Conservation (phyloP, 2,797 vertebrate species). For the Jordanella pulchra region DNA sequence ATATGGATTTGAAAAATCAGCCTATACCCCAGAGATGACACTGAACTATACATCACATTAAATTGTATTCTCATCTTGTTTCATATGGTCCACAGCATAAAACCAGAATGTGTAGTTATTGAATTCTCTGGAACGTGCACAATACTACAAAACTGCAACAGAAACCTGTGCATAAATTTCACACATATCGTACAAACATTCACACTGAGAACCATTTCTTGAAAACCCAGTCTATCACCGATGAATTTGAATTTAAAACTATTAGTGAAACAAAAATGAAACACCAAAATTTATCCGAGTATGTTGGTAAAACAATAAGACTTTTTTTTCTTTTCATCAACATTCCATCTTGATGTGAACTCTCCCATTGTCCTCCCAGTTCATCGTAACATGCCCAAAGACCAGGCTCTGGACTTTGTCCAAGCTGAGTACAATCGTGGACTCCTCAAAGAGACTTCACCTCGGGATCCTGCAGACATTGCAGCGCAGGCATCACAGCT, state of each 20-base stretch:
- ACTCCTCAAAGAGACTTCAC: constrained; percentile 52
- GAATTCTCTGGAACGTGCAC: not conserved
- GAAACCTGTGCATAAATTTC: not conserved
- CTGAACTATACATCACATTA: not conserved
- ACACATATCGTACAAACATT: constrained; percentile 8
- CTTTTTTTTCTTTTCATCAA: constrained; percentile 10
- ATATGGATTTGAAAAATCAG: not conserved
- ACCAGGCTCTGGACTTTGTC: constrained; percentile 81
- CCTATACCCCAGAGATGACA: not conserved
- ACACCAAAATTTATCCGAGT: not conserved
- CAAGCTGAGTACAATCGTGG: constrained; percentile 72
- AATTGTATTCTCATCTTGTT: not conserved
- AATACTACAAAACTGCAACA: not conserved
- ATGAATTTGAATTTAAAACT: not conserved
- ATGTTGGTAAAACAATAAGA: not conserved
- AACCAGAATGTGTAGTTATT: not conserved
- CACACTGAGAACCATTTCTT: not conserved
- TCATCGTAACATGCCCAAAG: constrained; percentile 81
- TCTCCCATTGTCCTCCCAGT: constrained; percentile 63
- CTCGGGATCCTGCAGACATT: constrained; percentile 69
- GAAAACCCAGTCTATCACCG: constrained; percentile 8
- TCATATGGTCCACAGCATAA: not conserved
- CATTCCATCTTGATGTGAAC: constrained; percentile 28
- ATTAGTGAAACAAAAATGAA: not conserved
- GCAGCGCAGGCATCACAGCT: constrained; percentile 79